Conservation (phyloP, 2,113 vertebrate species). For the Arvicanthis niloticus region DNA sequence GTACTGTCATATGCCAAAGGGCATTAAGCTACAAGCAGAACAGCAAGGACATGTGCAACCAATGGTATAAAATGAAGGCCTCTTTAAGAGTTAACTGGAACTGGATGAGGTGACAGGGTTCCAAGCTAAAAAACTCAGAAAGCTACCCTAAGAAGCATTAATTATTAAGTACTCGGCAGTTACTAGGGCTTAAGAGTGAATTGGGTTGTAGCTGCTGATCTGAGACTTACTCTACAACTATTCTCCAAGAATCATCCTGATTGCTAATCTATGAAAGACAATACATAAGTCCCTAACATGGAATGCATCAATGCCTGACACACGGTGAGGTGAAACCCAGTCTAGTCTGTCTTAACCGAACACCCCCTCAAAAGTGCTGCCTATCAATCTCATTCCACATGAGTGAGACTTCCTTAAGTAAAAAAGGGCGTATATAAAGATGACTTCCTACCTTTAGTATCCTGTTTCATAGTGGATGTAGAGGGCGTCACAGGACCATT, state of each 20-base stretch:
- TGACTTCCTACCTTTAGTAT: slow-evolving; percentile 90
- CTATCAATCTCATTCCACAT: not conserved
- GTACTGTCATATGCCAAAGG: not conserved
- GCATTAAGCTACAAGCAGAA: slow-evolving; percentile 11
- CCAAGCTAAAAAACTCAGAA: slow-evolving; percentile 40
- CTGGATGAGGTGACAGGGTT: not conserved
- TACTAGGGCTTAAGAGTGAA: not conserved
- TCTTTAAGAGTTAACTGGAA: slow-evolving; percentile 22
- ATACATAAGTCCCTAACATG: not conserved
- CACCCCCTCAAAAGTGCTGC: not conserved
- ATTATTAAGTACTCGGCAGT: not conserved
- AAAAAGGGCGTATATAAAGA: not conserved
- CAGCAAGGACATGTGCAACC: not conserved
- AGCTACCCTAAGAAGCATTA: not conserved
- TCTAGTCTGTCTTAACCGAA: not conserved
- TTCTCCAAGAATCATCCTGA: not conserved
- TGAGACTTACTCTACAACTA: slow-evolving; percentile 27
- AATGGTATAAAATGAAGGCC: not conserved
- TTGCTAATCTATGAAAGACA: not conserved
- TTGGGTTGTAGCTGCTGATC: not conserved
- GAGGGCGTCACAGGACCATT: slow-evolving; percentile 84
- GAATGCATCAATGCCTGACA: not conserved
- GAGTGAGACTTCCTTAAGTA: not conserved
- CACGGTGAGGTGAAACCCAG: not conserved
- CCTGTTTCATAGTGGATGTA: slow-evolving; percentile 86